A percentile compares a stretch with the other conserved stretches of the same genome.
phyloP scores from a whole-genome alignment of 2,797 vertebrate species.

The Mormyrus proboscirostris region DNA sequence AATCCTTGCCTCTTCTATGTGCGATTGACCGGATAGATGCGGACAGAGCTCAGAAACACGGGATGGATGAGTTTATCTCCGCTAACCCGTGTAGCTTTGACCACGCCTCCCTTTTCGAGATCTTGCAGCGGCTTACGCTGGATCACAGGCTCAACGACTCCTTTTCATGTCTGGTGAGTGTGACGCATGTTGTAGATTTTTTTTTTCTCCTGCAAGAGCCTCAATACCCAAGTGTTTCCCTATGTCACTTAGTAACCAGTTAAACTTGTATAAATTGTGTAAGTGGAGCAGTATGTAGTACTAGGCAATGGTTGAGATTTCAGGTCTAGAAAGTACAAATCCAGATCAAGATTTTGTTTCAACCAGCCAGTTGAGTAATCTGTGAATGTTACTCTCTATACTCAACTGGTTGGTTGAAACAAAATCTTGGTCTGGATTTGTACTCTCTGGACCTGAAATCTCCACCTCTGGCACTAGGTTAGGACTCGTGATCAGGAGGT shows the following conservation, averaged over 20 bases:
- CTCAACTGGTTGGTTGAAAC: no score
- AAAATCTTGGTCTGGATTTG: no score
- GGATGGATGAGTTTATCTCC: slow-evolving; percentile 99
- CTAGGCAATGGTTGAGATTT: not conserved
- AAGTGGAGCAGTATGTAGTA: not conserved
- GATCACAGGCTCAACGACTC: slow-evolving; percentile 99
- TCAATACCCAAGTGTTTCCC: not conserved
- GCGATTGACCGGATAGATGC: slow-evolving; percentile 88
- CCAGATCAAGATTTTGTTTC: no score
- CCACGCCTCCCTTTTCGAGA: slow-evolving; percentile 98
- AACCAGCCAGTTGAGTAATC: no score
- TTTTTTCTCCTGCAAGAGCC: not conserved
- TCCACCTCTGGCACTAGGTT: not conserved
- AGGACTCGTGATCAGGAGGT: not conserved
- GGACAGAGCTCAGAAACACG: slow-evolving; percentile 99
- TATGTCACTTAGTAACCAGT: not conserved
- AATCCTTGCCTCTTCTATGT: slow-evolving; percentile 85
- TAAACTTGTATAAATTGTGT: not conserved
- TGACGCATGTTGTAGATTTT: slow-evolving; percentile 19
- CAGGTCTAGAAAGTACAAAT: no score
- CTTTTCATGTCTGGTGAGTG: slow-evolving; percentile 97
- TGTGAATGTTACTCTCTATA: no score
- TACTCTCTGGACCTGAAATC: no score
- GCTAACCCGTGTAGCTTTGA: slow-evolving; percentile 99
- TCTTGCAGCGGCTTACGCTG: slow-evolving; percentile 95